Conservation (phyloP, 2,113 vertebrate genomes). For the Nycticryphes semicollaris region DNA sequence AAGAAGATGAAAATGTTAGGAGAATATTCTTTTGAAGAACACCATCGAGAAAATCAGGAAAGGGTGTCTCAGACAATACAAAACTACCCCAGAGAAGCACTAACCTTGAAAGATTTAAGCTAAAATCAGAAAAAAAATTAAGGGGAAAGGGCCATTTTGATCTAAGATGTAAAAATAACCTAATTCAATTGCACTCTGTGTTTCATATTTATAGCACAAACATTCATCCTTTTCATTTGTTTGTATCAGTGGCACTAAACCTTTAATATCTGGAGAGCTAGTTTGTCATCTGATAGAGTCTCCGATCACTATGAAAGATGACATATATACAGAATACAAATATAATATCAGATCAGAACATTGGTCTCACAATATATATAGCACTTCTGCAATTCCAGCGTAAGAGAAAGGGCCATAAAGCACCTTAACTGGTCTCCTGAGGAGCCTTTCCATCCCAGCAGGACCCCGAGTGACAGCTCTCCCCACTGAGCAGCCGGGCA, state of each 20-base stretch:
- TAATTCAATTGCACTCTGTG: background rate
- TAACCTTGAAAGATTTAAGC: background rate
- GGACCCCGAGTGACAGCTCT: background rate
- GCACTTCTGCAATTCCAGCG: background rate
- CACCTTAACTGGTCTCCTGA: background rate
- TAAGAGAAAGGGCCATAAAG: background rate
- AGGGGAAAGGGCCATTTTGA: background rate
- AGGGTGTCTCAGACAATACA: background rate
- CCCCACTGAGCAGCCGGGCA: accelerated
- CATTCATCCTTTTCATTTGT: slow-evolving; percentile 16
- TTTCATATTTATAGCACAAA: background rate
- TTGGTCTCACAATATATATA: background rate
- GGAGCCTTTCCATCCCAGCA: background rate
- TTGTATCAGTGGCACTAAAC: background rate
- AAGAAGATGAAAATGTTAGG: background rate
- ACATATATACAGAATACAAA: background rate
- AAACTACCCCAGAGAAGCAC: background rate
- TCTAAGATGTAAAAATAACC: background rate
- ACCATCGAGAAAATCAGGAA: background rate
- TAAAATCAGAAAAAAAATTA: slow-evolving; percentile 17
- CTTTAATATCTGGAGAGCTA: background rate
- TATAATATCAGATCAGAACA: background rate
- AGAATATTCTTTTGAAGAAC: background rate
- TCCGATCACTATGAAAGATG: background rate
- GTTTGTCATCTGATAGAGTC: background rate